Evolutionary conservation across 1,140 invertebrate species (phyloP).

Genomic region (Drosophila kurseongensis): DNA sequence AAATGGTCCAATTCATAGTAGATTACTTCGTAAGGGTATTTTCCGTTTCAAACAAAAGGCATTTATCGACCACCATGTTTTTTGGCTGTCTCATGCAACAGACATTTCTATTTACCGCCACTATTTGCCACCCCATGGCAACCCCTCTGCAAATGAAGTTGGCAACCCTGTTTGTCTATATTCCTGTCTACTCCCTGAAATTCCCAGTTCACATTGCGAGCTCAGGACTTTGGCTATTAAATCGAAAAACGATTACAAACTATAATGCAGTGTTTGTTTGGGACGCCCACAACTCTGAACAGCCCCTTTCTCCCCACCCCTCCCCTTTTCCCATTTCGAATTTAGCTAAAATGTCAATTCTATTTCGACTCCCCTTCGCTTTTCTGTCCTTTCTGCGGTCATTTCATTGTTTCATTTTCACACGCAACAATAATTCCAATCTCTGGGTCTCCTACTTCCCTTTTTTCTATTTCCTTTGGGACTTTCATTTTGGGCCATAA

Average conservation of each 20-base stretch:
- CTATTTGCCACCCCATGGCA: constrained; percentile 32
- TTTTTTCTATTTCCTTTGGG: constrained; percentile 14
- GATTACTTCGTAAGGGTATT: constrained; percentile 9
- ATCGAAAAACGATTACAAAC: constrained; percentile 83
- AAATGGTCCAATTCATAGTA: no score
- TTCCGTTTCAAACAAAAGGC: neutral
- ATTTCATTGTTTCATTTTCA: constrained; percentile 80
- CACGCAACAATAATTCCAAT: constrained; percentile 68
- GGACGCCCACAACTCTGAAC: constrained; percentile 11
- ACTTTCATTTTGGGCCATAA: constrained; percentile 60
- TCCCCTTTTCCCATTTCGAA: constrained; percentile 21
- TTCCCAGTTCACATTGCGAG: constrained; percentile 30
- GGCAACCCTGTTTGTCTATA: constrained; percentile 36
- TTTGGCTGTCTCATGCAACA: constrained; percentile 46
- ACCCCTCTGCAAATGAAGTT: constrained; percentile 39
- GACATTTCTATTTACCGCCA: constrained; percentile 74
- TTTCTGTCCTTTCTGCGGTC: constrained; percentile 58
- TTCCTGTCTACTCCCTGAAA: constrained; percentile 32
- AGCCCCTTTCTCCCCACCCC: constrained; percentile 3
- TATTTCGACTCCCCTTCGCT: constrained; percentile 8
- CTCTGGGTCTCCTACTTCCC: constrained; percentile 20
- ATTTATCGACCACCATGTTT: constrained; percentile 26
- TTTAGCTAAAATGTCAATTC: constrained; percentile 76
- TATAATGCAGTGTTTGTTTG: constrained; percentile 76
- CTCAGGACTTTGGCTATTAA: constrained; percentile 59